These are phyloP conservation scores for Bombus pascuorum DNA, from an alignment of 1,140 invertebrate genomes.

Conservation along the genomic window DNA sequence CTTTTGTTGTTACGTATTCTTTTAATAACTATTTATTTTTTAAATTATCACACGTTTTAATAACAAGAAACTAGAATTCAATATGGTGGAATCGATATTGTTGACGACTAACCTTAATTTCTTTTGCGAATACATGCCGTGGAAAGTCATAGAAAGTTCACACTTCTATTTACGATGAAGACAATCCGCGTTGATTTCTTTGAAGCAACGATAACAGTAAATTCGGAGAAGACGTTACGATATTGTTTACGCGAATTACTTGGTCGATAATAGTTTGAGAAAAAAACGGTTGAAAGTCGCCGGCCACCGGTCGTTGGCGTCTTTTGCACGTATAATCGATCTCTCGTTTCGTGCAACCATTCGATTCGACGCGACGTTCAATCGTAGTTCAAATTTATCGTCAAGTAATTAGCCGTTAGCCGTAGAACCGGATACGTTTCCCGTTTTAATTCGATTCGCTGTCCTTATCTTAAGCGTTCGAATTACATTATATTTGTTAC, in stretches of 20 bases:
- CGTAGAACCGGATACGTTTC: not conserved
- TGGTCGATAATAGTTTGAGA: not conserved
- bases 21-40: not conserved
- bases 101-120: not conserved
- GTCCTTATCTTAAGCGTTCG: not conserved
- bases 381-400: slow-evolving; percentile 61
- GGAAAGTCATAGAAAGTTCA: not conserved
- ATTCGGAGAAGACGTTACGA: slow-evolving; percentile 12
- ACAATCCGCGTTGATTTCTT: not conserved
- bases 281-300: not conserved
- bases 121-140: not conserved
- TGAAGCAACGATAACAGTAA: not conserved
- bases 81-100: not conserved
- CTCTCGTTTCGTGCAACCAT: not conserved
- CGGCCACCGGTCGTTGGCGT: slow-evolving; percentile 32
- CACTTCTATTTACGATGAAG: not conserved
- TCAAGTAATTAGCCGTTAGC: slow-evolving; percentile 56
- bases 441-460: slow-evolving; percentile 37
- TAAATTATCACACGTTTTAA: not conserved
- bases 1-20: too few species aligned
- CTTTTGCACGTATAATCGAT: slow-evolving; percentile 30
- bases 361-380: not conserved
- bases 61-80: not conserved
- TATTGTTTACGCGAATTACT: slow-evolving; percentile 14
- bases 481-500: not conserved